Evolutionary conservation across 1,140 invertebrate species (phyloP).

Genomic region (Pogonomyrmex barbatus): DNA sequence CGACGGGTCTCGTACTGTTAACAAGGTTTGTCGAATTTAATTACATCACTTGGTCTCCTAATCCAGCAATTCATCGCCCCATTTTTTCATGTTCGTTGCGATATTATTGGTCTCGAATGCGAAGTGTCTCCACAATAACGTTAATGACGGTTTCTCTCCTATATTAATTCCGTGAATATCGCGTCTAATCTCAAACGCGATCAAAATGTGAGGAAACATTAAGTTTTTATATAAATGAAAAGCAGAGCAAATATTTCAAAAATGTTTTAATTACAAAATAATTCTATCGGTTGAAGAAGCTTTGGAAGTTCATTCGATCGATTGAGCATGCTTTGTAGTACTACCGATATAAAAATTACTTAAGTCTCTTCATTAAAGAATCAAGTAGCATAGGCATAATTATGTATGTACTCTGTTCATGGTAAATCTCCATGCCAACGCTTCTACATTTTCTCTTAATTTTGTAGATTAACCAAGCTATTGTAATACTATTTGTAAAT

Average conservation of each 20-base stretch:
- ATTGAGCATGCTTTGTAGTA: background rate
- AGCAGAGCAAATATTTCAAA: background rate
- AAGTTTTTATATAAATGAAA: background rate
- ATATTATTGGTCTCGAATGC: conserved; percentile 28
- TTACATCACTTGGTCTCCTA: conserved; percentile 57
- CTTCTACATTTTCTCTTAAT: background rate
- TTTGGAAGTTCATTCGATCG: background rate
- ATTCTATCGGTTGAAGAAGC: background rate
- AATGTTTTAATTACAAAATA: background rate
- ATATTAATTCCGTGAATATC: background rate
- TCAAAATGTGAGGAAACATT: background rate
- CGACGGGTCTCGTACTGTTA: conserved; percentile 23
- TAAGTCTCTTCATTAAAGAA: background rate
- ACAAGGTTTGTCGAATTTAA: conserved; percentile 68
- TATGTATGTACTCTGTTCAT: background rate
- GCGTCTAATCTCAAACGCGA: background rate
- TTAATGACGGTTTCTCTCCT: background rate
- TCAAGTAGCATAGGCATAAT: background rate
- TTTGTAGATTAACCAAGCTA: background rate
- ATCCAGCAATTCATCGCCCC: conserved; percentile 34
- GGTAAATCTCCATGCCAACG: background rate
- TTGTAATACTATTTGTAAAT: too few relatives aligned
- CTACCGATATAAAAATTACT: background rate
- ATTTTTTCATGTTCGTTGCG: conserved; percentile 18
- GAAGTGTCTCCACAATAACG: conserved; percentile 1